A percentile compares a stretch with the other conserved stretches of the same genome.
Evolutionary conservation across 2,888 invertebrate genomes (phyloP).

Genomic region (Microctonus hyperodae): DNA sequence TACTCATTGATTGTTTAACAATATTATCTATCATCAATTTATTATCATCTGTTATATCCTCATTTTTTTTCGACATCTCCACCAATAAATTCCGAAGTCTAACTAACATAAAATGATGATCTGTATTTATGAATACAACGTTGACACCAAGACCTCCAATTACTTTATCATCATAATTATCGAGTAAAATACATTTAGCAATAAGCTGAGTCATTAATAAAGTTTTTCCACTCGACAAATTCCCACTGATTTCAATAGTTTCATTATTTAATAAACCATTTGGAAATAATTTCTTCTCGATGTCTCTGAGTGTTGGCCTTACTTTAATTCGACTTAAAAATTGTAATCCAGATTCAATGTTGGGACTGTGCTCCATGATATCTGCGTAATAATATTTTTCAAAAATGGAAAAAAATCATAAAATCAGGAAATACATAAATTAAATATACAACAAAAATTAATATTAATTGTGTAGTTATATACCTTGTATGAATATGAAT

Average conservation of each 20-base stretch:
- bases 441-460: neutral
- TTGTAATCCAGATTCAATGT: slow-evolving; percentile 69
- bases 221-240: slow-evolving; percentile 64
- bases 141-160: slow-evolving; percentile 62
- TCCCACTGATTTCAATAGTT: slow-evolving; percentile 65
- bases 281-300: slow-evolving; percentile 65
- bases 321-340: slow-evolving; percentile 66
- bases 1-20: slow-evolving; percentile 53
- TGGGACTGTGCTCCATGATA: neutral
- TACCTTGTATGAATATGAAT: neutral
- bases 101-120: slow-evolving; percentile 64
- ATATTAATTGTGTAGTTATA: neutral
- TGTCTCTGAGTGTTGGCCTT: slow-evolving; percentile 61
- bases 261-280: slow-evolving; percentile 60
- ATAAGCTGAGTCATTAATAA: slow-evolving; percentile 64
- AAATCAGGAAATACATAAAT: neutral
- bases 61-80: slow-evolving; percentile 46
- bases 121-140: slow-evolving; percentile 65
- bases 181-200: slow-evolving; percentile 63
- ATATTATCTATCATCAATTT: slow-evolving; percentile 42
- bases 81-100: slow-evolving; percentile 59
- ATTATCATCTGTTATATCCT: slow-evolving; percentile 31
- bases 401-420: neutral
- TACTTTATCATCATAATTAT: slow-evolving; percentile 42
- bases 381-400: neutral